A percentile compares a stretch with the other conserved stretches of the same genome.
These are phyloP conservation scores for Horisme vitalbata DNA, from an alignment of 2,888 invertebrate genomes.

Conservation along the genomic window DNA sequence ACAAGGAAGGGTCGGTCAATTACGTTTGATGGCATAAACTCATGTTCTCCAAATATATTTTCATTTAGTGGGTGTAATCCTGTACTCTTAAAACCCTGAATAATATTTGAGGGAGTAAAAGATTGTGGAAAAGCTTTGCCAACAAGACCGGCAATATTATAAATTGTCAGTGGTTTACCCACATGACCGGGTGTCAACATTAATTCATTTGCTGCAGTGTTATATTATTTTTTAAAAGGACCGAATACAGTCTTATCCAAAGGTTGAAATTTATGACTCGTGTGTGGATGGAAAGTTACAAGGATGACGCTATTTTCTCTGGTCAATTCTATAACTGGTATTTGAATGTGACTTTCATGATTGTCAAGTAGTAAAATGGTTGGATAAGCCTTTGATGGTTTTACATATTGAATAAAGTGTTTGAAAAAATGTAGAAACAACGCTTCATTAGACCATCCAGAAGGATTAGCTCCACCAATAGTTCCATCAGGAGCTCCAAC, in stretches of 20 bases:
- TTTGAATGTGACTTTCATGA: slow-evolving; percentile 30
- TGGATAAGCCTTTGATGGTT: slow-evolving; percentile 35
- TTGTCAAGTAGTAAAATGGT: slow-evolving; percentile 28
- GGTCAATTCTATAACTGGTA: slow-evolving; percentile 22
- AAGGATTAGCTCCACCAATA: slow-evolving; percentile 32
- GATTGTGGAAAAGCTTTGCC: slow-evolving; percentile 29
- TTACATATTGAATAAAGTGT: slow-evolving; percentile 42
- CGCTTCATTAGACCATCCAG: slow-evolving; percentile 24
- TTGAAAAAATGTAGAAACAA: slow-evolving; percentile 23
- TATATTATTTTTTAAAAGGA: slow-evolving; percentile 32
- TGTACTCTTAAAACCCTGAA: slow-evolving; percentile 21
- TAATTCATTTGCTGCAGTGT: slow-evolving; percentile 28
- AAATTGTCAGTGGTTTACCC: slow-evolving; percentile 36
- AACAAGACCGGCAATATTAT: slow-evolving; percentile 16
- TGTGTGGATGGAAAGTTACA: slow-evolving; percentile 46
- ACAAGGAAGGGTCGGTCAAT: not conserved
- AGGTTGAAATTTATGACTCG: slow-evolving; percentile 43
- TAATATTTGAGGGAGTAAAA: slow-evolving; percentile 24
- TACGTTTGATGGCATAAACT: slow-evolving; percentile 21
- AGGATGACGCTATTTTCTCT: slow-evolving; percentile 26
- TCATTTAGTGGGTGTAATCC: slow-evolving; percentile 28
- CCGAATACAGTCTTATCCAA: slow-evolving; percentile 40
- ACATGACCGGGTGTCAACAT: slow-evolving; percentile 30
- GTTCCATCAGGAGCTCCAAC: not conserved
- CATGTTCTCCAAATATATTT: slow-evolving; percentile 26